A percentile compares a stretch with the other conserved stretches of the same genome.
Conservation (phyloP, 2,888 invertebrate species). For the Torymus texanus region DNA sequence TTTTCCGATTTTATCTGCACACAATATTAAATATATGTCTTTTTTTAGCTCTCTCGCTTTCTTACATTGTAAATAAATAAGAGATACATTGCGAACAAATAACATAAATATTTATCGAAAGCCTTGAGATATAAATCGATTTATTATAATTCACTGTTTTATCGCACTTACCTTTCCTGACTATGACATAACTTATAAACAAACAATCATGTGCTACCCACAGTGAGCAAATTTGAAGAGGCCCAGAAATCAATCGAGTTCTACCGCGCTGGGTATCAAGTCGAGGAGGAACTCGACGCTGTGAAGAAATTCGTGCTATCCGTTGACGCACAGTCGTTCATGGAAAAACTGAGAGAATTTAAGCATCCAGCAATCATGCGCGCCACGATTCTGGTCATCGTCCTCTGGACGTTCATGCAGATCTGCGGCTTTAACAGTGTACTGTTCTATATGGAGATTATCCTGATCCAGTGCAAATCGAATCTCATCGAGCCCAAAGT, state of each 20-base stretch:
- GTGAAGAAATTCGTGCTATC: conserved; percentile 43
- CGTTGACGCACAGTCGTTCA: neutral
- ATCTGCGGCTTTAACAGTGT: conserved; percentile 66
- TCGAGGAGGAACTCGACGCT: conserved; percentile 46
- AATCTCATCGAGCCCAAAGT: conserved; percentile 62
- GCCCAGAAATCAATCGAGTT: conserved; percentile 43
- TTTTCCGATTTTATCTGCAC: too few species aligned
- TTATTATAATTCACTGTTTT: too few species aligned
- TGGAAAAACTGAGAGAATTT: conserved; percentile 43
- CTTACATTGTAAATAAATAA: too few species aligned
- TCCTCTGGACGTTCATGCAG: conserved; percentile 66
- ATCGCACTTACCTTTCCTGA: too few species aligned
- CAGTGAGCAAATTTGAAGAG: conserved; percentile 36
- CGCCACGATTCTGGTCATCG: conserved; percentile 62
- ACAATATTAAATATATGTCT: too few species aligned
- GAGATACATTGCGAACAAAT: too few species aligned
- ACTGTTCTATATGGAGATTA: conserved; percentile 69
- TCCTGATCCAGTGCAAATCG: conserved; percentile 63
- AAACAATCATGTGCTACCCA: too few species aligned
- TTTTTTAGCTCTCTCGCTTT: too few species aligned
- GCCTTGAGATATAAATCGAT: too few species aligned
- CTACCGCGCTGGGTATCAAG: conserved; percentile 41
- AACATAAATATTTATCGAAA: too few species aligned
- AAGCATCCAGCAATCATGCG: conserved; percentile 49
- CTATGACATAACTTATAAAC: too few species aligned